Percentiles rank a stretch among this genome's conserved stretches.
Conservation (phyloP, 2,797 vertebrate species). For the Iguana delicatissima region DNA sequence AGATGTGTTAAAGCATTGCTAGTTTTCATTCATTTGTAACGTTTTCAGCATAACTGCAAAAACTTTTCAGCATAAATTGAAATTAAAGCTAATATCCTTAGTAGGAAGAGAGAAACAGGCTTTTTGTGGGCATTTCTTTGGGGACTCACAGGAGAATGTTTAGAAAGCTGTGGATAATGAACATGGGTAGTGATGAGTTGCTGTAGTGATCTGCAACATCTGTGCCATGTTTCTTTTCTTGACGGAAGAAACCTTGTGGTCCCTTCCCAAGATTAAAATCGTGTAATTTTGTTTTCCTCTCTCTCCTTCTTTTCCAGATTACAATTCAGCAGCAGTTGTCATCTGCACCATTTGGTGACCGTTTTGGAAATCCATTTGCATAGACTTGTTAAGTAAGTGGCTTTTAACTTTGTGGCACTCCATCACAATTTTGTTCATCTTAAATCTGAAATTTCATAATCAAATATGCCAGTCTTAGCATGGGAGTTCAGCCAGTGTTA, state of each 20-base stretch:
- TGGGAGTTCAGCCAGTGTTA: neutral
- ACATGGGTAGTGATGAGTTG: no score
- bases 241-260: no score
- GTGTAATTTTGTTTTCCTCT: neutral
- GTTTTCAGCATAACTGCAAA: neutral
- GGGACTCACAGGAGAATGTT: no score
- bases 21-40: neutral
- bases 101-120: neutral
- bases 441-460: neutral
- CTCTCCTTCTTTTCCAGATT: constrained; percentile 37
- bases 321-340: constrained; percentile 62
- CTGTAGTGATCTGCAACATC: no score
- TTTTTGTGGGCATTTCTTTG: neutral
- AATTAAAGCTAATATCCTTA: neutral
- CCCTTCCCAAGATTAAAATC: no score
- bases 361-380: constrained; percentile 91
- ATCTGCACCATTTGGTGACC: constrained; percentile 81
- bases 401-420: neutral
- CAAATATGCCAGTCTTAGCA: neutral
- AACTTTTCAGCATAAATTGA: neutral
- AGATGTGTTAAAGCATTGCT: neutral
- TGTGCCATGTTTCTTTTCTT: no score
- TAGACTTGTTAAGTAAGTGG: constrained; percentile 77
- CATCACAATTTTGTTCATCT: neutral
- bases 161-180: no score